A percentile compares a stretch with the other conserved stretches of the same genome.
Conservation (phyloP, 2,797 vertebrate genomes). For the Hylomyscus alleni region DNA sequence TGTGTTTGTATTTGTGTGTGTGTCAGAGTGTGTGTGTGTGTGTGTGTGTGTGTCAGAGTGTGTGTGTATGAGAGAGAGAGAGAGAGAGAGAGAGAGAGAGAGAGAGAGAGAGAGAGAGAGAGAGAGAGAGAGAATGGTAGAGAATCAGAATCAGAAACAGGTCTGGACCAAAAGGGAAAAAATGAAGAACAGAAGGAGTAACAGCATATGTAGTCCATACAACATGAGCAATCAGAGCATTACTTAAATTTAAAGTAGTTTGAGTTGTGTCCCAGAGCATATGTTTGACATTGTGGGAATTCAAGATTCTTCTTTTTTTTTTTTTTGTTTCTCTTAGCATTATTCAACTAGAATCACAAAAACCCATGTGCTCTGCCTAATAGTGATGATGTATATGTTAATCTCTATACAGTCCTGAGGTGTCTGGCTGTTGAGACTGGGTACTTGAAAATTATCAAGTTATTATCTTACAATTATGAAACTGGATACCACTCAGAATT, state of each 20-base stretch:
- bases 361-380: background rate
- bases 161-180: background rate
- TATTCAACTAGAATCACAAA: background rate
- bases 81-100: no score
- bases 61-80: no score
- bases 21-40: background rate
- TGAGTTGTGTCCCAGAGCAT: background rate
- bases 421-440: slow-evolving; percentile 73
- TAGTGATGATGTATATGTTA: background rate
- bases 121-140: no score
- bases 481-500: slow-evolving; percentile 85
- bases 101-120: background rate
- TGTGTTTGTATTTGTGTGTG: background rate
- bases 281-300: background rate
- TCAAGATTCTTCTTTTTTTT: background rate
- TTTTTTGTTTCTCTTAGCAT: background rate
- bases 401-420: slow-evolving; percentile 60
- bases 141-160: background rate
- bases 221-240: background rate
- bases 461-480: slow-evolving; percentile 86
- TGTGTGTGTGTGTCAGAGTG: background rate
- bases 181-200: background rate
- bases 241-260: slow-evolving; percentile 8
- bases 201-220: background rate
- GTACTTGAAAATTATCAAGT: slow-evolving; percentile 87